Conservation (phyloP, 2,797 vertebrate species). For the Smutsia temminckii region DNA sequence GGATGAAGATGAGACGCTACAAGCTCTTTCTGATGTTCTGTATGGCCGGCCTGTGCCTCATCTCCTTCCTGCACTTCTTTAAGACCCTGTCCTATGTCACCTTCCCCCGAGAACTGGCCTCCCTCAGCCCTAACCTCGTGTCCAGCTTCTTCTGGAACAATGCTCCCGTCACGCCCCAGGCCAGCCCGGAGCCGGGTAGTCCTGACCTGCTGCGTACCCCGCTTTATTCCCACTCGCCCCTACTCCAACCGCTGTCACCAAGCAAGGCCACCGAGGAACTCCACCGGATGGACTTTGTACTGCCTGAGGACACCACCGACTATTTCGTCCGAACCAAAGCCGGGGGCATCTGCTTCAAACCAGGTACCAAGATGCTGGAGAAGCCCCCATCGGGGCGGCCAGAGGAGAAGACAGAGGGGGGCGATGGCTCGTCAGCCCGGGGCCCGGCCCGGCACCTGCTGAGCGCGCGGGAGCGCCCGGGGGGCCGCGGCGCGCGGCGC, state of each 20-base stretch:
- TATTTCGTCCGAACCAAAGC: slow-evolving; percentile 96
- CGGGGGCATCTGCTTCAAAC: slow-evolving; percentile 94
- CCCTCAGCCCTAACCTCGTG: slow-evolving; percentile 96
- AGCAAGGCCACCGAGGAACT: slow-evolving; percentile 85
- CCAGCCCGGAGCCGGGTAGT: slow-evolving; percentile 89
- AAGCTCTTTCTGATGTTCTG: slow-evolving; percentile 97
- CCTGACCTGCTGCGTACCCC: slow-evolving; percentile 87
- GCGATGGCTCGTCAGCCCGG: slow-evolving; percentile 63
- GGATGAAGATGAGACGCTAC: slow-evolving; percentile 99
- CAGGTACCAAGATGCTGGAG: slow-evolving; percentile 92
- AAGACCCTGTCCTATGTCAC: slow-evolving; percentile 99
- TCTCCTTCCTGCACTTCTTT: slow-evolving; percentile 99
- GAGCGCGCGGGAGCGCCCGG: slow-evolving; percentile 66
- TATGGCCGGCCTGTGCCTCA: slow-evolving; percentile 98
- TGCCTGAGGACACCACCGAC: slow-evolving; percentile 89
- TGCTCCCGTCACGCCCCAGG: slow-evolving; percentile 87
- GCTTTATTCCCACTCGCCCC: slow-evolving; percentile 85
- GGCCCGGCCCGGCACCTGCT: slow-evolving; percentile 5
- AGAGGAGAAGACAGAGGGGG: slow-evolving; percentile 79
- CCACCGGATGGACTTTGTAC: slow-evolving; percentile 87
- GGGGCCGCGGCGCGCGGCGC: slow-evolving; percentile 83
- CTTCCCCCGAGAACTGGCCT: slow-evolving; percentile 95
- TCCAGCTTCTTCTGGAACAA: slow-evolving; percentile 98
- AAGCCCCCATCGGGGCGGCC: slow-evolving; percentile 76
- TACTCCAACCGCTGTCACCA: slow-evolving; percentile 85